phyloP scores from a whole-genome alignment of 2,113 vertebrate genomes.

The Lagopus leucura region DNA sequence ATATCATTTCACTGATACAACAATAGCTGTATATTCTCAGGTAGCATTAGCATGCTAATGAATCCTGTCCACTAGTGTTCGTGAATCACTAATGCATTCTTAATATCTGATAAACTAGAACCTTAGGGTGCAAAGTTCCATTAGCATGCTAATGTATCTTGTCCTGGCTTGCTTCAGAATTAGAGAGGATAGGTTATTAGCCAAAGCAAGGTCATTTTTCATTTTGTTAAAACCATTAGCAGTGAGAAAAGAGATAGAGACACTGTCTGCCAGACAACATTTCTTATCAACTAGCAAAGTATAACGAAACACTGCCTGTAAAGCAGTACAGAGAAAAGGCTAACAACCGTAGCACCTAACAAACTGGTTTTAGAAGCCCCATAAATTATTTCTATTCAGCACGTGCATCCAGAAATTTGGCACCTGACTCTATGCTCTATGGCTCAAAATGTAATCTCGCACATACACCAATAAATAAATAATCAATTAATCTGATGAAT shows the following conservation, averaged over 20 bases:
- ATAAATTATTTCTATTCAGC: background rate
- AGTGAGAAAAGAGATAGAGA: conserved; percentile 37
- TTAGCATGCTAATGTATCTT: conserved; percentile 74
- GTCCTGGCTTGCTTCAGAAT: conserved; percentile 63
- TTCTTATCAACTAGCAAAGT: conserved; percentile 5
- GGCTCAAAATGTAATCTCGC: background rate
- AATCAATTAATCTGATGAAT: background rate
- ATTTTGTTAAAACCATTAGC: conserved; percentile 45
- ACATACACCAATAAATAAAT: too few relatives aligned
- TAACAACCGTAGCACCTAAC: background rate
- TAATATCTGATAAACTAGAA: conserved; percentile 67
- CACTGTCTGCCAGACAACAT: conserved; percentile 46
- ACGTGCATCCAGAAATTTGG: background rate
- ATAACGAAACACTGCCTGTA: background rate
- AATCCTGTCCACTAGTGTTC: conserved; percentile 58
- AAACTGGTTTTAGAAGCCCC: background rate
- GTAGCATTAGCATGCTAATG: conserved; percentile 53
- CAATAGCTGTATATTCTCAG: conserved; percentile 15
- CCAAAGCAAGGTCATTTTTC: conserved; percentile 60
- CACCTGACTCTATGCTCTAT: background rate
- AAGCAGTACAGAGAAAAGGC: background rate
- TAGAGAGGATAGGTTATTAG: conserved; percentile 29
- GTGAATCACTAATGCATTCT: conserved; percentile 57
- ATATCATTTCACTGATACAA: background rate
- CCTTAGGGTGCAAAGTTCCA: conserved; percentile 63